Evolutionary conservation across 2,113 vertebrate species (phyloP).

Genomic region (Cricetomys ansorgei): DNA sequence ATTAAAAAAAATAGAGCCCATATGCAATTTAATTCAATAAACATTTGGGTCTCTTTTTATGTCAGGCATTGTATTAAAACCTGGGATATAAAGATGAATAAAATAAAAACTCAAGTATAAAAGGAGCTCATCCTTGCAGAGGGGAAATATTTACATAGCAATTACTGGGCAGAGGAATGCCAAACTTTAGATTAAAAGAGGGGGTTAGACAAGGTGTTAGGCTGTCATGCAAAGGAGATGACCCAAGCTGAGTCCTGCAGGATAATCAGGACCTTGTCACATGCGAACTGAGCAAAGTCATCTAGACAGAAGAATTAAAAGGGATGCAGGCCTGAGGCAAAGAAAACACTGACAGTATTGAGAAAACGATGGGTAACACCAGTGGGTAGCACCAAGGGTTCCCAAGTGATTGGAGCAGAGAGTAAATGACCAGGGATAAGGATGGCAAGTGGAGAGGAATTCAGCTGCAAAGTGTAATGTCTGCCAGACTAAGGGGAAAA

Average conservation of each 20-base stretch:
- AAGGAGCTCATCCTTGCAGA: not conserved
- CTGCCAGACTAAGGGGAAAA: not conserved
- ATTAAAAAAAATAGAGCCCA: not conserved
- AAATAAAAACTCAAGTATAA: conserved; percentile 31
- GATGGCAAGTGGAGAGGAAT: not conserved
- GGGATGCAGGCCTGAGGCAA: not conserved
- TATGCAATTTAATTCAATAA: conserved; percentile 51
- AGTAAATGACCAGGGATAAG: not conserved
- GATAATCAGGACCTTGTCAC: not conserved
- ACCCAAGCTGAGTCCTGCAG: not conserved
- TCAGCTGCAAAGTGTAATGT: not conserved
- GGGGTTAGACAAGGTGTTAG: not conserved
- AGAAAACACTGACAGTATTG: not conserved
- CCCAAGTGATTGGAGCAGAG: not conserved
- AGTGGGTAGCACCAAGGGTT: not conserved
- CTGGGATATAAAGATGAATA: not conserved
- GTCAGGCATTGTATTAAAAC: not conserved
- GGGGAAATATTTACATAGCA: not conserved
- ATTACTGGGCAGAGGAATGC: not conserved
- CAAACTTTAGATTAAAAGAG: not conserved
- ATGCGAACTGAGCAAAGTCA: not conserved
- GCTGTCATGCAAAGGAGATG: not conserved
- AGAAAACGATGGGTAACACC: not conserved
- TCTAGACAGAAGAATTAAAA: not conserved
- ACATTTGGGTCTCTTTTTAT: not conserved